Base-by-base conservation (phyloP, 2,888 invertebrate species). In the Cabera pusaria region DNA sequence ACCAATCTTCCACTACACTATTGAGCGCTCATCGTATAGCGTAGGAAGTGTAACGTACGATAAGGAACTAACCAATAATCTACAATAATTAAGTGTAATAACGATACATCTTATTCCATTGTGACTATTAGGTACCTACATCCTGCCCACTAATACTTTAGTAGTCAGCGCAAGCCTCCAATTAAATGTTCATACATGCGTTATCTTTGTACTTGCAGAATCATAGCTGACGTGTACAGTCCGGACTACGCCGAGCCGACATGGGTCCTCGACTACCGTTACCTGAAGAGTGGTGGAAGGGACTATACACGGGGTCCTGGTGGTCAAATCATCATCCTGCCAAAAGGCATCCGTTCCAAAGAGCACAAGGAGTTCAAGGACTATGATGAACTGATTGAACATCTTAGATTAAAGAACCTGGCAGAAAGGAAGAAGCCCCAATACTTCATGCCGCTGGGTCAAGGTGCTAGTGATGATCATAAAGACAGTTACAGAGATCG, bases 181-280 rank as follows among this genome's bases (percentile, higher is more conserved):
- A n/a, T n/a, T n/a, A n/a, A n/a, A n/a, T n/a, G n/a, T n/a, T n/a
- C n/a, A n/a, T n/a, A n/a, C n/a, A n/a, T n/a, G n/a, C n/a, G n/a
- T n/a, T n/a, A n/a, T n/a, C n/a, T n/a, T n/a, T n/a, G n/a, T n/a
- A n/a, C n/a, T n/a, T n/a, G 19, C 62, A 85, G 85, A 44, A 78
- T 86, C 34, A 72, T 85, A 17, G 60, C 64, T 16, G 66, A 73
- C 17, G 69, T 72, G 5, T 79, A 65, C 55, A 79, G 75, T 24
- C 86, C 86, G 0, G 78, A 77, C 42, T 86, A 77, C 56, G 61
- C 67, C 37, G 76, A 84, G 44, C 85, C 83, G 1, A 73, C 70
- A 4, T 68, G 74, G 61, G 54, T 79, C 18, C 53, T 87, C 7
- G 86, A 87, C 71, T 87, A 82, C 55, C 67, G 86, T 32, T 85